Evolutionary conservation across 2,888 invertebrate species (phyloP).

Genomic region (Chelonus formosanus): DNA sequence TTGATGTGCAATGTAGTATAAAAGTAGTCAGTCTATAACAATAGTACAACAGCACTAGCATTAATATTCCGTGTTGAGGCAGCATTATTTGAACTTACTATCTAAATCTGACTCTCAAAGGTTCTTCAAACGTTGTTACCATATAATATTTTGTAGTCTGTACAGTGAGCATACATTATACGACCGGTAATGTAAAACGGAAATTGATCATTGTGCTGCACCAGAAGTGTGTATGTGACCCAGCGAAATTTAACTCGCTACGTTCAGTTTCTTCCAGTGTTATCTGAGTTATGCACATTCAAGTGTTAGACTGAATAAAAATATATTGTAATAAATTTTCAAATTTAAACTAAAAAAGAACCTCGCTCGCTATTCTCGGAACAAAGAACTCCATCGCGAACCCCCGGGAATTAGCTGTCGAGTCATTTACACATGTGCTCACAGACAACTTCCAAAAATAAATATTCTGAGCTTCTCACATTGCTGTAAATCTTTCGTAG

Average conservation of each 20-base stretch:
- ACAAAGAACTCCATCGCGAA: constrained; percentile 10
- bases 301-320: background rate
- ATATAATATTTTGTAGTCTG: background rate
- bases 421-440: constrained; percentile 3
- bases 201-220: constrained; percentile 58
- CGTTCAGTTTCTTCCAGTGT: too few species aligned
- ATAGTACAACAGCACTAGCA: too few species aligned
- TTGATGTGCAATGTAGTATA: too few species aligned
- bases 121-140: background rate
- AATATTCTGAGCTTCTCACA: background rate
- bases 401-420: constrained; percentile 14
- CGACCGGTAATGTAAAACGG: constrained; percentile 59
- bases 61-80: too few species aligned
- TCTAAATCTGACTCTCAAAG: too few species aligned
- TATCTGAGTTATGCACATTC: background rate
- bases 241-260: background rate
- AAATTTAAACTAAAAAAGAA: background rate
- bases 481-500: too few species aligned
- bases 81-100: too few species aligned
- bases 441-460: constrained; percentile 2
- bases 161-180: constrained; percentile 43
- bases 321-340: too few species aligned
- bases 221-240: background rate
- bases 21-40: too few species aligned
- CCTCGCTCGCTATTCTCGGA: constrained; percentile 13